Evolutionary conservation across 2,113 vertebrate species (phyloP).

Genomic region (Ginglymostoma cirratum): DNA sequence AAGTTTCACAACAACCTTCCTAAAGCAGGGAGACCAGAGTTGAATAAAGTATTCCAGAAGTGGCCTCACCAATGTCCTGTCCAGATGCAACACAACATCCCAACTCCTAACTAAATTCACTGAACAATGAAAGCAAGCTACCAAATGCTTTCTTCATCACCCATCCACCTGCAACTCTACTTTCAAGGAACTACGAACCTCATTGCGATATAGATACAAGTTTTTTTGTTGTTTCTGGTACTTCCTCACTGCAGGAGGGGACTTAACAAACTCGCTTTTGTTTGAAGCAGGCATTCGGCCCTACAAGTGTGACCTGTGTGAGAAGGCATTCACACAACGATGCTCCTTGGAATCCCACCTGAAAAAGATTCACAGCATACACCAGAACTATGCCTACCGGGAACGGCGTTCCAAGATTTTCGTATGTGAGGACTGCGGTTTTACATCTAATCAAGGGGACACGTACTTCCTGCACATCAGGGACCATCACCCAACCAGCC

Average conservation of each 20-base stretch:
- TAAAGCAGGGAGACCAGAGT: no score
- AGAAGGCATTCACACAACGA: constrained; percentile 81
- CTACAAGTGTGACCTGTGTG: constrained; percentile 74
- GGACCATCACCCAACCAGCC: constrained; percentile 58
- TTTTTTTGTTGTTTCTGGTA: neutral
- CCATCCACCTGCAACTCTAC: no score
- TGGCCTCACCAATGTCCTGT: no score
- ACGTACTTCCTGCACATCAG: constrained; percentile 67
- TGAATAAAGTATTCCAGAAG: no score
- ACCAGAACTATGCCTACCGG: constrained; percentile 73
- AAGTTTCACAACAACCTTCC: no score
- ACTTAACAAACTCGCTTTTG: neutral
- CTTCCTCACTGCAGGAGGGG: no score
- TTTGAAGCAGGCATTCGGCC: constrained; percentile 69
- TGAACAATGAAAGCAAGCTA: no score
- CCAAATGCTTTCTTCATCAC: no score
- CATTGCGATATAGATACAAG: neutral
- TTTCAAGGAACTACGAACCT: no score
- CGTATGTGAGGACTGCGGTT: constrained; percentile 81
- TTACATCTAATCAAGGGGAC: constrained; percentile 64
- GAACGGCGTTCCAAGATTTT: constrained; percentile 81
- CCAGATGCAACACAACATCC: no score
- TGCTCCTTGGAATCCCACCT: constrained; percentile 82
- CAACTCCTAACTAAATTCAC: no score
- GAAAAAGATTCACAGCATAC: constrained; percentile 72